Percentiles rank a stretch among this genome's conserved stretches.
phyloP scores from a whole-genome alignment of 2,113 vertebrate genomes.

The Falcunculus frontatus region DNA sequence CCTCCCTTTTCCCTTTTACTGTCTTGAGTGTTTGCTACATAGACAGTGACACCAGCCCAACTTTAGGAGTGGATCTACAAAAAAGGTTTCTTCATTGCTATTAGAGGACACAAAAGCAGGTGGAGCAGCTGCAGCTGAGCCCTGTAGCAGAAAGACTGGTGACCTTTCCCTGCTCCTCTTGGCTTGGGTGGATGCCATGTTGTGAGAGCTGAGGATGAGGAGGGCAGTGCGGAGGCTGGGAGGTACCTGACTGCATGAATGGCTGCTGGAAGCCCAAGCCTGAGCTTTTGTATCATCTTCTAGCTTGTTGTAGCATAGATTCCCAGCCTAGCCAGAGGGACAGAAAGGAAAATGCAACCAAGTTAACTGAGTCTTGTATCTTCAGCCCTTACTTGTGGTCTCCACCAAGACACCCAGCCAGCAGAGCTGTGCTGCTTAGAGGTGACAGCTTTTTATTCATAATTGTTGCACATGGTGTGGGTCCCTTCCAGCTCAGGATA shows the following conservation, averaged over 20 bases:
- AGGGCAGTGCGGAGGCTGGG: neutral
- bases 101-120: neutral
- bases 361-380: neutral
- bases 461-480: neutral
- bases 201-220: neutral
- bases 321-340: neutral
- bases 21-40: neutral
- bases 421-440: neutral
- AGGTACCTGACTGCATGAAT: neutral
- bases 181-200: neutral
- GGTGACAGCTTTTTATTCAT: neutral
- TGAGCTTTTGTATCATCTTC: neutral
- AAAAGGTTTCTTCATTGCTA: neutral
- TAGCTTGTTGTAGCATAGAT: neutral
- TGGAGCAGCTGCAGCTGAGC: neutral
- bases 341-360: neutral
- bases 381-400: accelerated
- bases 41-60: neutral
- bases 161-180: neutral
- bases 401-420: neutral
- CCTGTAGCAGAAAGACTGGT: neutral
- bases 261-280: neutral
- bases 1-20: neutral
- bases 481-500: neutral
- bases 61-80: neutral